A percentile compares a stretch with the other conserved stretches of the same genome.
These are phyloP conservation scores for Phengaris arion DNA, from an alignment of 2,888 invertebrate species.

Conservation along the genomic window DNA sequence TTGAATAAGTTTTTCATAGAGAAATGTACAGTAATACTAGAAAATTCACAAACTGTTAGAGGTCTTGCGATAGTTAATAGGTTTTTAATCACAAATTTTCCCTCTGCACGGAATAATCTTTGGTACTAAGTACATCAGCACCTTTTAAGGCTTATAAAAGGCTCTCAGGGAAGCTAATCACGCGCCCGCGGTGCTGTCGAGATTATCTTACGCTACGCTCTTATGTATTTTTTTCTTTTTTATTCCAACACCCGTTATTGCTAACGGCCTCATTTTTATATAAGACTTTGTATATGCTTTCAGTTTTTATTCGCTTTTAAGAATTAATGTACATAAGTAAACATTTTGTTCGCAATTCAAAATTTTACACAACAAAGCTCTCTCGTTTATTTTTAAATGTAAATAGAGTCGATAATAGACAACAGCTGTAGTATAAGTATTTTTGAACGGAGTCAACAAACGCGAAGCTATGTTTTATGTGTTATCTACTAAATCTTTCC, in stretches of 20 bases:
- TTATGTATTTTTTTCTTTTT: slow-evolving; percentile 35
- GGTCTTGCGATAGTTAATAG: background rate
- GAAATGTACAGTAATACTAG: no score
- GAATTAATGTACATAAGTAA: slow-evolving; percentile 12
- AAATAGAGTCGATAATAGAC: slow-evolving; percentile 15
- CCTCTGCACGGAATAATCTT: slow-evolving; percentile 31
- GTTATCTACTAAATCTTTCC: slow-evolving; percentile 4
- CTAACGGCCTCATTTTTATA: slow-evolving; percentile 27
- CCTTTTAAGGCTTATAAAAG: slow-evolving; percentile 62
- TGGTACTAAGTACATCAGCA: slow-evolving; percentile 42
- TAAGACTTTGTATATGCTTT: slow-evolving; percentile 14
- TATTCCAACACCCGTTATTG: slow-evolving; percentile 29
- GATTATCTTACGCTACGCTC: slow-evolving; percentile 48
- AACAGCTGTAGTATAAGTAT: background rate
- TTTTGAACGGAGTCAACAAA: slow-evolving; percentile 13
- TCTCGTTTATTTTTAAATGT: background rate
- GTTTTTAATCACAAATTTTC: background rate
- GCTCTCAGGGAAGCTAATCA: slow-evolving; percentile 62
- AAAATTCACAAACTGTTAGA: no score
- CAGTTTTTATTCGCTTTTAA: slow-evolving; percentile 24
- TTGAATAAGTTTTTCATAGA: no score
- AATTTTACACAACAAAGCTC: slow-evolving; percentile 25
- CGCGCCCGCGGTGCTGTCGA: slow-evolving; percentile 48
- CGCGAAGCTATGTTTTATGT: background rate
- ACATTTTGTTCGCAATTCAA: slow-evolving; percentile 6